Conservation (phyloP, 2,797 vertebrate species). For the Liparis tanakae region DNA sequence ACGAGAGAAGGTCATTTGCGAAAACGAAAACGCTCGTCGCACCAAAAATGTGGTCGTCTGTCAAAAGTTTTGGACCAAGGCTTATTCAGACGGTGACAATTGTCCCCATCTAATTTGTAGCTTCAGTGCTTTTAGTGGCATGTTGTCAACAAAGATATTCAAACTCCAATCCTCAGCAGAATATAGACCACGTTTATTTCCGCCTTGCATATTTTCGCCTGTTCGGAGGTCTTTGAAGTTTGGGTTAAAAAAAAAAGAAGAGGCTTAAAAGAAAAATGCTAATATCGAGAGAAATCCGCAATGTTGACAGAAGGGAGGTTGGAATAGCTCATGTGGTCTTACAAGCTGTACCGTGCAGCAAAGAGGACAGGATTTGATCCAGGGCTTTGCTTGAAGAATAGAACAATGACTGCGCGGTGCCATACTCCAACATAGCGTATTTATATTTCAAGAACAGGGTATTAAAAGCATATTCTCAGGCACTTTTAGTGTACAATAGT, state of each 20-base stretch:
- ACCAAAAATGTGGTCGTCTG: constrained; percentile 51
- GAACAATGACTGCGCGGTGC: constrained; percentile 25
- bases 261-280: constrained; percentile 22
- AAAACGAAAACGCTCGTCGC: constrained; percentile 65
- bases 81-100: constrained; percentile 59
- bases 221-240: constrained; percentile 53
- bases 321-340: constrained; percentile 28
- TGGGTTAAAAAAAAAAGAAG: constrained; percentile 6
- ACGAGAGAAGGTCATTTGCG: constrained; percentile 59
- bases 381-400: constrained; percentile 41
- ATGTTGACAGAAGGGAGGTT: constrained; percentile 44
- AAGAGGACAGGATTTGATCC: constrained; percentile 43
- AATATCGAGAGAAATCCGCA: constrained; percentile 38
- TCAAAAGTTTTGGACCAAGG: constrained; percentile 61
- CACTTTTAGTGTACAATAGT: constrained; percentile 24
- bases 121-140: constrained; percentile 53
- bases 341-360: constrained; percentile 41
- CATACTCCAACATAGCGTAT: constrained; percentile 10
- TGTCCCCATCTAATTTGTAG: constrained; percentile 64
- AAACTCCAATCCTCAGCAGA: constrained; percentile 32
- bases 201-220: constrained; percentile 38
- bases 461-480: constrained; percentile 3
- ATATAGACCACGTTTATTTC: constrained; percentile 45
- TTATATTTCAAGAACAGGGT: constrained; percentile 24
- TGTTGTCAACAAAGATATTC: constrained; percentile 59